Evolutionary conservation across 2,797 vertebrate genomes (phyloP).

Genomic region (Clamator glandarius): DNA sequence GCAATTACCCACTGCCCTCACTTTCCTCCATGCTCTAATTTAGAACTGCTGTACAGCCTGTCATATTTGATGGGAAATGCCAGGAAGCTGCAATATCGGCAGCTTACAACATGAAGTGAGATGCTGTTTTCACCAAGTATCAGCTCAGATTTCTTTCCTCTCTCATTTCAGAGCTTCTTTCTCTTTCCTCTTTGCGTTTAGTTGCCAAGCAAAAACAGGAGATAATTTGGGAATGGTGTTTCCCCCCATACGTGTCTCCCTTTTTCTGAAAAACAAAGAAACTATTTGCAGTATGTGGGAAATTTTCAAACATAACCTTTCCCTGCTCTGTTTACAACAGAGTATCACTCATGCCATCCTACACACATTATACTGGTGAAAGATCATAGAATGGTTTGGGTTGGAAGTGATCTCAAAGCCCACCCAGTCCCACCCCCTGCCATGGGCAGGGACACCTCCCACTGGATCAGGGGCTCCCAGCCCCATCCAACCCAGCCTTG

Average conservation of each 20-base stretch:
- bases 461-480: too few relatives aligned
- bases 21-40: constrained; percentile 56
- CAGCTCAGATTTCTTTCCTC: not conserved
- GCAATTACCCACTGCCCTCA: constrained; percentile 30
- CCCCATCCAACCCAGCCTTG: too few relatives aligned
- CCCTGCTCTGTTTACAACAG: not conserved
- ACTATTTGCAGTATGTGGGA: not conserved
- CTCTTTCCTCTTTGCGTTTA: not conserved
- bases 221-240: not conserved
- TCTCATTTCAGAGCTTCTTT: not conserved
- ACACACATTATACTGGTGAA: rapidly evolving
- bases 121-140: constrained; percentile 32
- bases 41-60: constrained; percentile 66
- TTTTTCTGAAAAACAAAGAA: not conserved
- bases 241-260: not conserved
- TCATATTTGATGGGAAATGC: constrained; percentile 66
- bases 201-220: not conserved
- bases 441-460: too few relatives aligned
- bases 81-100: constrained; percentile 54
- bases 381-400: not conserved
- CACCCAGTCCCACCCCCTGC: too few relatives aligned
- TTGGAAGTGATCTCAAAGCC: too few relatives aligned
- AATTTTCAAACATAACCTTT: not conserved
- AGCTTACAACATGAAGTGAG: constrained; percentile 32
- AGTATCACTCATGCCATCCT: not conserved